Base-by-base conservation (phyloP, 2,797 vertebrate species). In the Enteromius anoplus region DNA sequence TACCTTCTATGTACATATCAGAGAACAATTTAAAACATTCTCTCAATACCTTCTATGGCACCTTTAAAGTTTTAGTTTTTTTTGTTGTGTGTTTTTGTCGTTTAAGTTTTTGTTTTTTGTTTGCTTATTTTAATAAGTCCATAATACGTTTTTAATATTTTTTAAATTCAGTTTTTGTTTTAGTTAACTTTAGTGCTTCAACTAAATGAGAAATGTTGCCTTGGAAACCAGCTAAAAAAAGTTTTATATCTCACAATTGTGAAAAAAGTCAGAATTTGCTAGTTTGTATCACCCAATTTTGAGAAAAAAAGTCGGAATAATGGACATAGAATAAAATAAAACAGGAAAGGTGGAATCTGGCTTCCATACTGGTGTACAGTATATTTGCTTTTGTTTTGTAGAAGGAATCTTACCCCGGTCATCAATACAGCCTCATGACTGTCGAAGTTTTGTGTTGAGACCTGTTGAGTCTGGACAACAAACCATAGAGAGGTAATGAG, bases 391-490 rank as follows among this genome's bases (percentile, higher is more conserved):
- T 21, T 72, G 42, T 37, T 1, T 89, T 92, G 84, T 91, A 97
- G 96, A 91, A 87, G 92, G 91, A 75, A 75, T 91, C 2, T 96
- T 96, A 78, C 42, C 65, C 1, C 96, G 95, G 73, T 94, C 95
- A 77, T 84, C 91, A n/a, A 69, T 88, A 1, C 72, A 55, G n/a
- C 49, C 47, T 9, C 71, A 26, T 12, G 69, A 84, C 17, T 88
- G 87, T 78, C 70, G 42, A 10, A 75, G 6, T 3, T 88, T 88
- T 69, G 47, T 64, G n/a, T 26, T 3, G 0, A 75, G 78, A 21
- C 15, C 19, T 10, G 19, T 3, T n/a, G 15, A 7, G 0, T 12
- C 34, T 15, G 47, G 19, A 49, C 69, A 23, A 12, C 21, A 60
- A 7, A 45, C 34, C 15, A 9, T 8, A 55, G 65, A 72, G 32